Evolutionary conservation across 2,888 invertebrate species (phyloP).

Genomic region (Cyclophora punctaria): DNA sequence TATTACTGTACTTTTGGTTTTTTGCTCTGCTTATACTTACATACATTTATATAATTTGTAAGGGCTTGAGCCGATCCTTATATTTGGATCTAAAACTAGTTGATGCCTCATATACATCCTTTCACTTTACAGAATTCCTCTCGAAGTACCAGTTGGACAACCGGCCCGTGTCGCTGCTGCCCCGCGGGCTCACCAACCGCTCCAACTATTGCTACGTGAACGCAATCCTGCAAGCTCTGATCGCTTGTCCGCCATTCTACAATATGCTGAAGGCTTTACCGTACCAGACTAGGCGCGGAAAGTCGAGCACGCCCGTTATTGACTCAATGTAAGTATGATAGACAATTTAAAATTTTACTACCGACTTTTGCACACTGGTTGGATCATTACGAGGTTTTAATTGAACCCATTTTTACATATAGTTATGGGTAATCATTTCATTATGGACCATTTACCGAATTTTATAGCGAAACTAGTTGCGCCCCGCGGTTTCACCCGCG

Average conservation of each 20-base stretch:
- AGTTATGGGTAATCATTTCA: too few relatives aligned
- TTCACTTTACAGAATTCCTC: conserved; percentile 79
- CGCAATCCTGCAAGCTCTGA: conserved; percentile 93
- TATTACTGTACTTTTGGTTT: too few relatives aligned
- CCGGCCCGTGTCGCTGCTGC: conserved; percentile 85
- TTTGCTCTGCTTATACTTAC: too few relatives aligned
- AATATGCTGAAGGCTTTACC: conserved; percentile 89
- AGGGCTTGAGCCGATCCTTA: too few relatives aligned
- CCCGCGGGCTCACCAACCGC: conserved; percentile 93
- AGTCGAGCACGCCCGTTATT: conserved; percentile 87
- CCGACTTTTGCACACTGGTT: too few relatives aligned
- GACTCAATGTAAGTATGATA: conserved; percentile 88
- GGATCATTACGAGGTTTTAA: too few relatives aligned
- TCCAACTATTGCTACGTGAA: conserved; percentile 98
- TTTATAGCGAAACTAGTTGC: too few relatives aligned
- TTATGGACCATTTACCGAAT: too few relatives aligned
- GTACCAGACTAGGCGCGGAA: conserved; percentile 75
- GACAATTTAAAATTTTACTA: background rate
- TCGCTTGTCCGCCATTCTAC: conserved; percentile 96
- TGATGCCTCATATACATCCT: background rate
- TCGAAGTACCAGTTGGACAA: conserved; percentile 85
- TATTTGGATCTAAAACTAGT: too few relatives aligned
- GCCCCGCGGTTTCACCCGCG: too few relatives aligned
- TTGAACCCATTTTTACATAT: too few relatives aligned
- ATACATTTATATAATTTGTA: background rate